Base-by-base conservation (phyloP, 2,888 invertebrate genomes). In the Sphaeridia pumilis region DNA sequence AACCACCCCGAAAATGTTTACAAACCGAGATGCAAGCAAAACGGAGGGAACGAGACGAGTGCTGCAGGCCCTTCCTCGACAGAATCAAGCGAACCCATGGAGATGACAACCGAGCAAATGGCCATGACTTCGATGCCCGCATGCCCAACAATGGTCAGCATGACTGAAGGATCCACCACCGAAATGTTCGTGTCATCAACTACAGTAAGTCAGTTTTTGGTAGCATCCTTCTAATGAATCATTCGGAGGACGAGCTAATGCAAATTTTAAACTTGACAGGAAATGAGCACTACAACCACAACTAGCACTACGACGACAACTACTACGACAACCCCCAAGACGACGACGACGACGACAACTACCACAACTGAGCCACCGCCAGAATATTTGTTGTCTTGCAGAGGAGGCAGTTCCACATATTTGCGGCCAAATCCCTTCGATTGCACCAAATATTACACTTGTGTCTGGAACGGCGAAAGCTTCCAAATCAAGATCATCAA, bases 401-500 rank as follows among this genome's bases (percentile, higher is more conserved):
- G 58, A 42, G 60, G 58, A 22, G 38, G 51, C 20, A 46, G 46
- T n/a, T 27, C 49, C 26, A 48, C 51, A 2, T 20, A 57, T 50
- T 56, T 61, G 34, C 52, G 61, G 14, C 56, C 64, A 20, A 60
- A 61, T 55, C 64, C 64, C 27, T 42, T 58, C 17, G 61, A 64
- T 36, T 64, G 64, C 26, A 36, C 49, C 12, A 60, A 58, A 51
- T 64, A 55, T 46, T 64, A 64, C 51, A 56, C 55, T n/a, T 64
- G 64, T 38, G 57, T 59, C 21, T 64, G 56, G 56, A 52, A 58
- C 41, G 58, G 59, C 17, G 59, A 60, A 5, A 46, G 58, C 2
- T 64, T 64, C 55, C 43, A 58, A 36, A 61, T 64, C 17, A 60
- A 59, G 46, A 52, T 64, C 3, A 52, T 46, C 43, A 64, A 58